These are phyloP conservation scores for Pseudocheirus occidentalis DNA, from an alignment of 2,797 vertebrate species.

Conservation along the genomic window DNA sequence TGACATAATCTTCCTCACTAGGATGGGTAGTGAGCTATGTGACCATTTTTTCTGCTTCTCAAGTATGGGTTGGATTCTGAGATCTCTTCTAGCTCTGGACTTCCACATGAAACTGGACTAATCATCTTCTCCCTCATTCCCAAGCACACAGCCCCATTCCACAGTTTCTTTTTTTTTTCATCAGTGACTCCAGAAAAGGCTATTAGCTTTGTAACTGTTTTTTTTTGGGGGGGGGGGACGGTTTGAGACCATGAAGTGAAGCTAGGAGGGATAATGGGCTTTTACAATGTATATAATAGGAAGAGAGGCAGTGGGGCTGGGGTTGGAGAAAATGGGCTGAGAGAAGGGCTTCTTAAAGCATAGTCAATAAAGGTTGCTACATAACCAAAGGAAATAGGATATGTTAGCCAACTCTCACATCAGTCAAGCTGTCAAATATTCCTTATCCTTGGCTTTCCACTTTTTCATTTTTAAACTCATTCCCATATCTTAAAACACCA, in stretches of 20 bases:
- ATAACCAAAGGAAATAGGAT: conserved; percentile 4
- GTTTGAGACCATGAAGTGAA: background rate
- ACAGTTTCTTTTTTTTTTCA: background rate
- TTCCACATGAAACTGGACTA: background rate
- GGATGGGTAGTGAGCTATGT: background rate
- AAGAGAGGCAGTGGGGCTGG: background rate
- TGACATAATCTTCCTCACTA: background rate
- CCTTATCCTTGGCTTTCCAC: conserved; percentile 29
- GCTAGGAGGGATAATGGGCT: background rate
- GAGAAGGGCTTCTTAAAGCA: background rate
- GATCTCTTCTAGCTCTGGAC: background rate
- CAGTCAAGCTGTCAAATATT: conserved; percentile 1
- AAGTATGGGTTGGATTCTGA: background rate
- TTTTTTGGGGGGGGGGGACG: too few species aligned
- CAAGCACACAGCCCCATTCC: background rate
- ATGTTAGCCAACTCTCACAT: conserved; percentile 1
- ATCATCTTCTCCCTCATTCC: background rate
- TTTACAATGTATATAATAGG: background rate
- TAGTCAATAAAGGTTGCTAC: background rate
- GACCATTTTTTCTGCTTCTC: background rate
- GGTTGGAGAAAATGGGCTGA: background rate
- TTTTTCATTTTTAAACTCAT: conserved; percentile 23
- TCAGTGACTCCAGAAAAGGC: background rate
- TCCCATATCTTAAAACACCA: background rate
- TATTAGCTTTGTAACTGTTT: background rate